Evolutionary conservation across 2,888 invertebrate species (phyloP).

Genomic region (Drosophila cognata): DNA sequence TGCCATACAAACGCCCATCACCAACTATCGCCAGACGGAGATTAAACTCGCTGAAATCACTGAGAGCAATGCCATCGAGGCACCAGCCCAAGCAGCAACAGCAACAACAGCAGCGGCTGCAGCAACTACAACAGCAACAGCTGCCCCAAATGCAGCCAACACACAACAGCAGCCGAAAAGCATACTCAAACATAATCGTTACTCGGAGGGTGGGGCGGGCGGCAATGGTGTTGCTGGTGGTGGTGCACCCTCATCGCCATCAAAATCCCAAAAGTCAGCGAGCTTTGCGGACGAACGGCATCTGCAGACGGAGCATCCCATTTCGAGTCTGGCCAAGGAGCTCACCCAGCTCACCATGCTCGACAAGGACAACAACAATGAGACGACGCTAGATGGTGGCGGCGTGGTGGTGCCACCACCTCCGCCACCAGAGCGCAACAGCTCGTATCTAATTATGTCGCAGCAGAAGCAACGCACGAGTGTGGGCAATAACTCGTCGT

Average conservation of each 20-base stretch:
- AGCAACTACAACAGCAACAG: background rate
- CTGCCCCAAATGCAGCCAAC: background rate
- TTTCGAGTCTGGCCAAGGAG: slow-evolving; percentile 82
- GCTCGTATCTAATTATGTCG: slow-evolving; percentile 94
- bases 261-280: slow-evolving; percentile 84
- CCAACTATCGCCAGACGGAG: slow-evolving; percentile 84
- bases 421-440: slow-evolving; percentile 94
- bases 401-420: slow-evolving; percentile 86
- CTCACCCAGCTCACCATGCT: slow-evolving; percentile 79
- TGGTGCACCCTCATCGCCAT: slow-evolving; percentile 83
- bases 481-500: slow-evolving; percentile 46
- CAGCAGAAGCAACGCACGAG: slow-evolving; percentile 85
- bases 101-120: slow-evolving; percentile 12
- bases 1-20: slow-evolving; percentile 85
- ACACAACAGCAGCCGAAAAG: slow-evolving; percentile 83
- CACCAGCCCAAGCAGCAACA: slow-evolving; percentile 15
- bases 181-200: slow-evolving; percentile 84
- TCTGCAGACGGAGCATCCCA: slow-evolving; percentile 81
- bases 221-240: slow-evolving; percentile 38
- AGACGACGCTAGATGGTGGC: slow-evolving; percentile 42
- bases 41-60: slow-evolving; percentile 78
- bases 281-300: slow-evolving; percentile 84
- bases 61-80: slow-evolving; percentile 62
- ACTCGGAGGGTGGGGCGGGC: slow-evolving; percentile 72
- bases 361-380: slow-evolving; percentile 71